Base-by-base conservation (phyloP, 2,888 invertebrate species). In the Heliconius ethilla region DNA sequence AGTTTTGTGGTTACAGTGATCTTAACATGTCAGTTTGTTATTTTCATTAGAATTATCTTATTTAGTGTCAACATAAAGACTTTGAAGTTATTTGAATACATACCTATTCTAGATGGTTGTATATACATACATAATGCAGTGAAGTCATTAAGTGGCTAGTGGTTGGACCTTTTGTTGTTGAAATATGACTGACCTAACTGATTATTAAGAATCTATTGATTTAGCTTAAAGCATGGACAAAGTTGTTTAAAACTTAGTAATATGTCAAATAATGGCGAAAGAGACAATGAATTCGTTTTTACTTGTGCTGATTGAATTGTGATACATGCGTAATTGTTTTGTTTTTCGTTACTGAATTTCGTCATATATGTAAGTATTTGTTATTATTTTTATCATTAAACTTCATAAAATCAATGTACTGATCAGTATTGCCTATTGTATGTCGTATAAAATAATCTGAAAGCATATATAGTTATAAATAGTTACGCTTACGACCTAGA, bases 201-300 rank as follows among this genome's bases (percentile, higher is more conserved):
- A 59, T 66, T 55, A n/a, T 73, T 77, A 45, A 70, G 65, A 74
- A 22, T 80, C 37, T 25, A 45, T 74, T 63, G 22, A 62, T 25
- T 33, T 13, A 63, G n/a, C 22, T 66, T 37, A 22, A 37, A 29
- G 18, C 29, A 29, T 72, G 67, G 82, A 89, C 84, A 84, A 88
- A 89, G 89, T 83, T 86, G 85, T 83, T 84, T 77, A 84, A 86
- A 79, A 83, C 86, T 84, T 86, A 87, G 80, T 84, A 86, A 85
- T 89, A 86, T 82, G 87, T 87, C 87, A 11, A 86, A 87, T 88
- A 88, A 86, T 84, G 81, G 82, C 85, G 82, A 78, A 81, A 37
- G 59, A 82, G 83, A 89, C 85, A 82, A 88, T 91, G 91, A 84
- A 80, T 86, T 83, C 82, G 83, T 85, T 81, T 85, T 81, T 85